Evolutionary conservation across 2,113 vertebrate species (phyloP).

Genomic region (Onychostruthus taczanowskii): DNA sequence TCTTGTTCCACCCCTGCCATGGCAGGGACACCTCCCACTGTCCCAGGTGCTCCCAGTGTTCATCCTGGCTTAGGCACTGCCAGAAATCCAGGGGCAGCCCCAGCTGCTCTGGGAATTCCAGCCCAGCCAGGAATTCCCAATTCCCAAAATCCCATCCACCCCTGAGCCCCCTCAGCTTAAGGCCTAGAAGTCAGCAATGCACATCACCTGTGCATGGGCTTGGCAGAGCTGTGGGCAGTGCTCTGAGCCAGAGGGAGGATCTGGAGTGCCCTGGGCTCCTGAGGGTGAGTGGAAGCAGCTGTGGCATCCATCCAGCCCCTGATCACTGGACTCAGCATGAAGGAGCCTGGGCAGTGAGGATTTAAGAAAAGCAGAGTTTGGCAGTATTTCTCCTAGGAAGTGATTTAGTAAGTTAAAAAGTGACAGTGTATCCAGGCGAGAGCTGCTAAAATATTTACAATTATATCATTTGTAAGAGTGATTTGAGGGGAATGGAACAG

Average conservation of each 20-base stretch:
- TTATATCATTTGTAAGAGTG: background rate
- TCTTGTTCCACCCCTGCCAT: too few species aligned
- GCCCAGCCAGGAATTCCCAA: background rate
- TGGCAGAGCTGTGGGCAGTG: background rate
- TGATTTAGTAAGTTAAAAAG: background rate
- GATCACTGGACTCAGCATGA: background rate
- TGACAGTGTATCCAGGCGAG: too few species aligned
- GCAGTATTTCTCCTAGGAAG: background rate
- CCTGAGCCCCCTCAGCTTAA: background rate
- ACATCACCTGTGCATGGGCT: accelerated
- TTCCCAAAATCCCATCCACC: accelerated
- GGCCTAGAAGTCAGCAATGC: background rate
- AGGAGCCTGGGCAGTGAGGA: background rate
- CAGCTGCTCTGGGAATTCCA: background rate
- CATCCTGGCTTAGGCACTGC: background rate
- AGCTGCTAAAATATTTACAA: background rate
- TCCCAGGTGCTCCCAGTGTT: background rate
- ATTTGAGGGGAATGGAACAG: background rate
- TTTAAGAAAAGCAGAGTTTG: background rate
- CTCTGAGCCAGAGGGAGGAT: background rate
- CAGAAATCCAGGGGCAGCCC: background rate
- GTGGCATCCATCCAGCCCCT: background rate
- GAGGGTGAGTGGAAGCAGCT: background rate
- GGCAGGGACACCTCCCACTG: background rate
- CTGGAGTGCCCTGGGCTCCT: background rate